These are phyloP conservation scores for Hirtodrosophila confusa DNA, from an alignment of 2,888 invertebrate species.

Conservation along the genomic window DNA sequence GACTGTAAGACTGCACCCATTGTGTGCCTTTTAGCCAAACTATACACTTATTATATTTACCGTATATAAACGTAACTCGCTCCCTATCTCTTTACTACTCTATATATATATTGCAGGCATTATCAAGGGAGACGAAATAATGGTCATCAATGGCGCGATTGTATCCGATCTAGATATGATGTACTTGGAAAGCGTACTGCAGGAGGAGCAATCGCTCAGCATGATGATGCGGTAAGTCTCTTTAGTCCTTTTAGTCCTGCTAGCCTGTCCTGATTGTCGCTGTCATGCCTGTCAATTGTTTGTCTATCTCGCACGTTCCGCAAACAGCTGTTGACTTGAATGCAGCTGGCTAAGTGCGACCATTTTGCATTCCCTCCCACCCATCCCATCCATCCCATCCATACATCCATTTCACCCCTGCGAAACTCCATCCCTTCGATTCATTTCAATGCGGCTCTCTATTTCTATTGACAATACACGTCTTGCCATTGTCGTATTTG, in stretches of 20 bases:
- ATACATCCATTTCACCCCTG: not conserved
- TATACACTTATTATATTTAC: not conserved
- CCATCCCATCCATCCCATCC: not conserved
- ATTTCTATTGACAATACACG: slow-evolving; percentile 42
- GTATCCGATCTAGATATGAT: slow-evolving; percentile 99
- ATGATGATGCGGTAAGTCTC: slow-evolving; percentile 95
- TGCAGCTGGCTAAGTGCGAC: slow-evolving; percentile 34
- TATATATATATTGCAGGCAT: slow-evolving; percentile 88
- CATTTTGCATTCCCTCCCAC: slow-evolving; percentile 15
- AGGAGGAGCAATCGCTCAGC: slow-evolving; percentile 96
- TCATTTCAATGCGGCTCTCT: slow-evolving; percentile 15
- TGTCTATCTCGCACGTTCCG: slow-evolving; percentile 41
- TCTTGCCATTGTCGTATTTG: slow-evolving; percentile 27
- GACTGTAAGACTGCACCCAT: slow-evolving; percentile 22
- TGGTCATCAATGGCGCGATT: slow-evolving; percentile 99
- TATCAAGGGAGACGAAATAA: slow-evolving; percentile 98
- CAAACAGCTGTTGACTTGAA: slow-evolving; percentile 49
- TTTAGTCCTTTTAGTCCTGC: slow-evolving; percentile 9
- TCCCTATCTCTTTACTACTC: slow-evolving; percentile 18
- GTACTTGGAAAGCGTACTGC: slow-evolving; percentile 98
- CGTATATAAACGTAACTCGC: slow-evolving; percentile 13
- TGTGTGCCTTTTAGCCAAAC: slow-evolving; percentile 20
- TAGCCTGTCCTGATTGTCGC: not conserved
- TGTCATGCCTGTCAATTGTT: slow-evolving; percentile 39
- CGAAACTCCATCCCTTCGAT: not conserved